These are phyloP conservation scores for Keiferia lycopersicella DNA, from an alignment of 2,888 invertebrate species.

Conservation along the genomic window DNA sequence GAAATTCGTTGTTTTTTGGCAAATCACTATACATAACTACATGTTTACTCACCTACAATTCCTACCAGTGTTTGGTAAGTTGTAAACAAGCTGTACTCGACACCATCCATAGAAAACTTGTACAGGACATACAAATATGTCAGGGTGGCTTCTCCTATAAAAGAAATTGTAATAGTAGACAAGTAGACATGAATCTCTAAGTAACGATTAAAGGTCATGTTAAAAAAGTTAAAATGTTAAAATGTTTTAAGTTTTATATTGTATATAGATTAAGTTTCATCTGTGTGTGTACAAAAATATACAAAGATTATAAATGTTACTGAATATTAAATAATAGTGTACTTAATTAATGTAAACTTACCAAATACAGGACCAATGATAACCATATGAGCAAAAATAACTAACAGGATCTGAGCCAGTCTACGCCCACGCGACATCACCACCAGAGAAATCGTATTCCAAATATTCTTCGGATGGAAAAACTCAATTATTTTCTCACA, in stretches of 20 bases:
- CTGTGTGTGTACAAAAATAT: too few relatives aligned
- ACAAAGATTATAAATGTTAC: too few relatives aligned
- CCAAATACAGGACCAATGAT: constrained; percentile 71
- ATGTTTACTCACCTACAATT: constrained; percentile 66
- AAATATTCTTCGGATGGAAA: constrained; percentile 62
- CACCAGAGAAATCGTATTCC: constrained; percentile 68
- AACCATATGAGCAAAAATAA: constrained; percentile 67
- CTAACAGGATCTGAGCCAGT: constrained; percentile 55
- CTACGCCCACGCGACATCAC: constrained; percentile 51
- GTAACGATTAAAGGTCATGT: too few relatives aligned
- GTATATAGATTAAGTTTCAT: too few relatives aligned
- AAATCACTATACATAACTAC: background rate
- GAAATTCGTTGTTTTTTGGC: too few relatives aligned
- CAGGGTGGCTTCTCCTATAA: constrained; percentile 77
- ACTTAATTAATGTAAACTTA: constrained; percentile 40
- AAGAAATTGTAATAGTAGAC: constrained; percentile 15
- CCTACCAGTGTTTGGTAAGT: constrained; percentile 75
- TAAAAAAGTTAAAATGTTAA: too few relatives aligned
- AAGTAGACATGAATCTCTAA: too few relatives aligned
- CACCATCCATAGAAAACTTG: constrained; percentile 76
- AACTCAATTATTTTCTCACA: constrained; percentile 52
- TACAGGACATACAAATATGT: constrained; percentile 72
- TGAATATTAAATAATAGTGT: too few relatives aligned
- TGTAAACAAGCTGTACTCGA: constrained; percentile 74
- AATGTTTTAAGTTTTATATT: too few relatives aligned